Evolutionary conservation across 2,113 vertebrate species (phyloP).

Genomic region (Hippocampus comes): DNA sequence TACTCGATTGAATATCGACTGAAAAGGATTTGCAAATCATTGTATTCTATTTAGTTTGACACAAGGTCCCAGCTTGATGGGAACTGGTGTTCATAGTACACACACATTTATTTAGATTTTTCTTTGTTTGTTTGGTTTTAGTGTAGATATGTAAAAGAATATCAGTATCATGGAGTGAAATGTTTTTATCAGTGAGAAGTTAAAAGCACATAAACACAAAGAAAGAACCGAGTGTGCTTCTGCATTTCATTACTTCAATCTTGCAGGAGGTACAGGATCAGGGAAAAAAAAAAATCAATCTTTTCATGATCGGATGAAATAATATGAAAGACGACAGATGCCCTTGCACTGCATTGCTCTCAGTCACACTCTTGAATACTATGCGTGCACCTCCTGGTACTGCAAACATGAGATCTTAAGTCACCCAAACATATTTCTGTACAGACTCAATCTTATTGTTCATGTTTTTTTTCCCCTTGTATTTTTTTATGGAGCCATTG

Average conservation of each 20-base stretch:
- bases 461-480: too few species aligned
- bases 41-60: too few species aligned
- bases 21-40: too few species aligned
- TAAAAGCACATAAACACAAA: neutral
- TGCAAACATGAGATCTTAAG: constrained; percentile 2
- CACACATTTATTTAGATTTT: neutral
- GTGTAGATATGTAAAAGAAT: neutral
- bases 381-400: constrained; percentile 55
- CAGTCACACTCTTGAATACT: constrained; percentile 46
- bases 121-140: neutral
- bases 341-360: constrained; percentile 42
- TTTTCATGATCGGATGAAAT: constrained; percentile 19
- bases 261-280: constrained; percentile 27
- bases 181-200: neutral
- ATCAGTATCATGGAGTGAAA: neutral
- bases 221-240: constrained; percentile 12
- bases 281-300: neutral
- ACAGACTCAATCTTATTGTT: neutral
- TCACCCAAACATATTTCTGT: neutral
- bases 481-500: neutral
- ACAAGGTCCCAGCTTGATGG: too few species aligned
- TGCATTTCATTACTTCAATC: constrained; percentile 31
- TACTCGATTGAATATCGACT: too few species aligned
- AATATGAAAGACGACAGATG: constrained; percentile 24
- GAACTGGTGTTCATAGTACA: too few species aligned